These are phyloP conservation scores for Ariopsis seemanni DNA, from an alignment of 2,113 vertebrate species.

Conservation along the genomic window DNA sequence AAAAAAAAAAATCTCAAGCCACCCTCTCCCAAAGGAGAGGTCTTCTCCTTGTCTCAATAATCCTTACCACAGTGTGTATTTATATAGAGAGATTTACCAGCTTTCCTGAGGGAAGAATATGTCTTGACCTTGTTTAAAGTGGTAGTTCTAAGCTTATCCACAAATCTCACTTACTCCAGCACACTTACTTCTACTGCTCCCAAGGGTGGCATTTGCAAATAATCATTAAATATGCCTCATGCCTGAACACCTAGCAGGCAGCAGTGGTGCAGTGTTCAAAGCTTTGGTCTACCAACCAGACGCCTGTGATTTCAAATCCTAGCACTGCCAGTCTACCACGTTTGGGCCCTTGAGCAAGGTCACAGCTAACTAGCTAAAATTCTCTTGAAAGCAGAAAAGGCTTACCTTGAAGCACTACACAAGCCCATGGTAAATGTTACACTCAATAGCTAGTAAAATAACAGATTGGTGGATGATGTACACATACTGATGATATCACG, in stretches of 20 bases:
- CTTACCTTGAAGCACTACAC: neutral
- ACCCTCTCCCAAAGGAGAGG: neutral
- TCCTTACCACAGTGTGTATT: neutral
- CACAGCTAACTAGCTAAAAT: neutral
- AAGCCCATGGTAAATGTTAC: neutral
- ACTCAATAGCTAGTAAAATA: neutral
- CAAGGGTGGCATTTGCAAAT: neutral
- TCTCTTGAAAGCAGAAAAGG: neutral
- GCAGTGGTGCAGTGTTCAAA: neutral
- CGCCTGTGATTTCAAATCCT: neutral
- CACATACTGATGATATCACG: neutral
- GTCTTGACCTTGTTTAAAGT: constrained; percentile 21
- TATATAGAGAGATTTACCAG: neutral
- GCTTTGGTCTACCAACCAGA: neutral
- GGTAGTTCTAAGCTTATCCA: neutral
- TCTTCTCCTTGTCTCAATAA: neutral
- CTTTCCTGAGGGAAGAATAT: neutral
- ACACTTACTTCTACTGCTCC: neutral
- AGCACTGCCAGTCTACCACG: neutral
- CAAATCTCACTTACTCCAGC: neutral
- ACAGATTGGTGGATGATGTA: neutral
- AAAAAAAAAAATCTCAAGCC: neutral
- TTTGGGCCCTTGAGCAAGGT: neutral
- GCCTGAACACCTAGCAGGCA: neutral
- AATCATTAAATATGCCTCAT: neutral